Conservation (phyloP, 2,797 vertebrate species). For the Acridotheres tristis region DNA sequence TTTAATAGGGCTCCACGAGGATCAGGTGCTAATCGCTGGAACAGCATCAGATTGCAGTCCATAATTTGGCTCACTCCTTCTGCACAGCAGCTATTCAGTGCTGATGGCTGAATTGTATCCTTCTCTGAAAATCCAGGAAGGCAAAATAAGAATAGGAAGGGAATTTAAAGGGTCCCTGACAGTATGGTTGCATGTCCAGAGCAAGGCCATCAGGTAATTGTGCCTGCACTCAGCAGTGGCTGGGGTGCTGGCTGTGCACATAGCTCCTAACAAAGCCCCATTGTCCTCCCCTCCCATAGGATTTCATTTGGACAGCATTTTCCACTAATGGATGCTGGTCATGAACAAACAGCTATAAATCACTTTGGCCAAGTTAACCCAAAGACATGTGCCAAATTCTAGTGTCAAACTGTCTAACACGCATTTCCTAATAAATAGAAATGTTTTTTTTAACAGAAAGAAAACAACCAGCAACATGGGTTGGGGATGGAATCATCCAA, state of each 20-base stretch:
- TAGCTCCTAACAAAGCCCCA: not conserved
- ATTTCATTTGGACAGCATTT: not conserved
- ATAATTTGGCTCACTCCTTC: not conserved
- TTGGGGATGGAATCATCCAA: constrained; percentile 6
- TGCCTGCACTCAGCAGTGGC: not conserved
- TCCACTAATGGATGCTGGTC: constrained; percentile 48
- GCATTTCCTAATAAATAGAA: constrained; percentile 33
- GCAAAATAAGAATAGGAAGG: not conserved
- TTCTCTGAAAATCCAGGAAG: not conserved
- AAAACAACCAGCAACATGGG: not conserved
- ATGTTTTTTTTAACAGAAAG: constrained; percentile 14
- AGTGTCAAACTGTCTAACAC: not conserved
- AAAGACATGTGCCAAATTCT: constrained; percentile 30
- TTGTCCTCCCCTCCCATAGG: not conserved
- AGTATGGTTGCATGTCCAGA: not conserved
- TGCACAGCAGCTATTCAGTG: not conserved
- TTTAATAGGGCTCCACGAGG: constrained; percentile 15
- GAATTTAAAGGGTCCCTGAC: not conserved
- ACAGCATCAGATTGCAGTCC: not conserved
- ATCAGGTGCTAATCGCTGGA: constrained; percentile 36
- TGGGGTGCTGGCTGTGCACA: not conserved
- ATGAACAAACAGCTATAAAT: constrained; percentile 53
- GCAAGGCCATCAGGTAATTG: not conserved
- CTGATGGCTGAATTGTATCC: not conserved
- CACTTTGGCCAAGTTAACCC: constrained; percentile 38